These are phyloP conservation scores for Cephus pulcher DNA, from an alignment of 2,888 invertebrate species.

Conservation along the genomic window DNA sequence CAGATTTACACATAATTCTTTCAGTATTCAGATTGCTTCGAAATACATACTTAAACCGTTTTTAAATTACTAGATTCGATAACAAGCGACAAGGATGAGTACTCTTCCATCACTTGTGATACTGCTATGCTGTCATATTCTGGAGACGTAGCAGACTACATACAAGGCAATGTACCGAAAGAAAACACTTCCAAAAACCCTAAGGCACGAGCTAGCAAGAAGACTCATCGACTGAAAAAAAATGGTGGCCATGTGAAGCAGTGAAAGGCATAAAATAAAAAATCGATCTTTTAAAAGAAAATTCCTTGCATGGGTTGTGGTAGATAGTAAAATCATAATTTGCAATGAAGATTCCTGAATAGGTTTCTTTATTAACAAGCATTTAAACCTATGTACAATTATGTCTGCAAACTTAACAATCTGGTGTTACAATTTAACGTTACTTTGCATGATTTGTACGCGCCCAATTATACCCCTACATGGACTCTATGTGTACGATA, in stretches of 20 bases:
- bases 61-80: not conserved
- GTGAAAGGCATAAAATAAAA: not conserved
- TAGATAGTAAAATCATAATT: not conserved
- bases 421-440: constrained; percentile 5
- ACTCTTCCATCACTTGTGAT: not conserved
- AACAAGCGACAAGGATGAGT: not conserved
- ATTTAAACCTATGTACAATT: constrained; percentile 52
- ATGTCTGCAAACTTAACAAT: constrained; percentile 41
- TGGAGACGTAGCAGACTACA: not conserved
- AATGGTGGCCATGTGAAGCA: not conserved
- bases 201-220: not conserved
- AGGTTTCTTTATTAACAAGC: constrained; percentile 43
- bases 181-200: not conserved
- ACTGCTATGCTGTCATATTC: not conserved
- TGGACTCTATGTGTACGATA: not conserved
- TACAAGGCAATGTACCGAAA: not conserved
- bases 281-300: not conserved
- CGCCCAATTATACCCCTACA: not conserved
- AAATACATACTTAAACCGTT: not conserved
- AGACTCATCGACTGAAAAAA: not conserved
- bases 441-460: not conserved
- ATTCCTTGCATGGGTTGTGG: not conserved
- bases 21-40: not conserved
- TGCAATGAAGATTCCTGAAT: not conserved
- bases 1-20: not conserved